Evolutionary conservation across 1,140 invertebrate species (phyloP).

Genomic region (Drosophila chauvacae): DNA sequence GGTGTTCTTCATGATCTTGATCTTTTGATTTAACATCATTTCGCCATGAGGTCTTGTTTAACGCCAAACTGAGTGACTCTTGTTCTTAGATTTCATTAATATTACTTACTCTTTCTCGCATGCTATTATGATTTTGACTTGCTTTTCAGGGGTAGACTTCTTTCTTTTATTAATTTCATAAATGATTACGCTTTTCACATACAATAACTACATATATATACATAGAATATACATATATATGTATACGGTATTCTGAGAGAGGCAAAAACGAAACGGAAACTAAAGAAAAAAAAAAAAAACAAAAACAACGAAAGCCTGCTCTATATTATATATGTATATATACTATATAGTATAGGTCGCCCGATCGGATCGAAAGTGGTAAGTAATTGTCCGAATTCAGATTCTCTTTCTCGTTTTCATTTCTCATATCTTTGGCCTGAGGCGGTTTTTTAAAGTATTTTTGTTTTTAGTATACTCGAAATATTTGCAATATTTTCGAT

Average conservation of each 20-base stretch:
- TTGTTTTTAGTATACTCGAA: conserved; percentile 2
- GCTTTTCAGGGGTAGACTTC: conserved; percentile 36
- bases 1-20: conserved; percentile 14
- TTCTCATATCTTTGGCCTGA: not conserved
- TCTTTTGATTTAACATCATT: conserved; percentile 16
- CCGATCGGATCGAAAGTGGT: conserved; percentile 40
- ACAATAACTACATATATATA: conserved; percentile 58
- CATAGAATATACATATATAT: conserved; percentile 57
- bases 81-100: conserved; percentile 43
- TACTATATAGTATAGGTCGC: conserved; percentile 27
- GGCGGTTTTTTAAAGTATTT: not conserved
- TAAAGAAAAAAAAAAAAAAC: not conserved
- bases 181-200: conserved; percentile 55
- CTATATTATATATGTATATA: conserved; percentile 26
- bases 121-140: conserved; percentile 45
- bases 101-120: conserved; percentile 43
- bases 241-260: conserved; percentile 48
- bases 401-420: conserved; percentile 10
- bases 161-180: conserved; percentile 20
- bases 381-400: conserved; percentile 24
- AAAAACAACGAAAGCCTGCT: conserved; percentile 26
- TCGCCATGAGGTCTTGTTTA: conserved; percentile 26
- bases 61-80: conserved; percentile 36
- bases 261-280: conserved; percentile 31
- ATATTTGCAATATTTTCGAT: conserved; percentile 14